Base-by-base conservation (phyloP, 2,113 vertebrate species). In the Myotis brandtii region DNA sequence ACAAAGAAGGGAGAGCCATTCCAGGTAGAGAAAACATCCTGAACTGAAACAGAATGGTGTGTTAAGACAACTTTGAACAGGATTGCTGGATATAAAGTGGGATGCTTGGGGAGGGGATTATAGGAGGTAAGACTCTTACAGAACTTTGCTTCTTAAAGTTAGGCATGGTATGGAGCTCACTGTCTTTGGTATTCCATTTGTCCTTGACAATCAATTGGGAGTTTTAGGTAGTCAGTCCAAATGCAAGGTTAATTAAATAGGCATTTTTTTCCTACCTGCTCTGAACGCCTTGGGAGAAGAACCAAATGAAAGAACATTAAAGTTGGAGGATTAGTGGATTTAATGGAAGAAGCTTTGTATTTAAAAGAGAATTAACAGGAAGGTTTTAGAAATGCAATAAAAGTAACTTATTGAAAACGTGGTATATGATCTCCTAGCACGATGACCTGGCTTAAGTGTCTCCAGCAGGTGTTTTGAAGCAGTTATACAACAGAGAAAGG, bases 301-400 rank as follows among this genome's bases (percentile, higher is more conserved):
- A 84, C 23, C 16, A 34, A 93, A 27, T 40, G 50, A 79, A 85
- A 89, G 40, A 69, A 77, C 21, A 69, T 37, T 82, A 40, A 93
- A 75, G 69, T 59, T 94, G n/a, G 48, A 93, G 73, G 48, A 46
- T 91, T 50, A 94, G 48, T 89, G 52, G 34, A 43, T 10, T 89
- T 80, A 70, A 70, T 43, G 56, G 70, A 76, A 34, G 59, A 92
- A 50, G 10, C 64, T 89, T 77, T 79, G 86, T 43, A 50, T 14
- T 77, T 92, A 62, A 76, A 67, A 86, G 73, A 72, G 82, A 81
- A 67, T 54, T 84, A 87, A 69, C 25, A 81, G 67, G 32, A 75
- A 10, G 56, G 25, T 86, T 95, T 97, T 54, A 90, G 79, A 96
- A 94, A 73, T 83, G 14, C 52, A 62, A n/a, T 48, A 66, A 40